Evolutionary conservation across 1,140 invertebrate genomes (phyloP), one percentile per base, ranked within the genome.

Genomic region (Heliothis subflexa): DNA sequence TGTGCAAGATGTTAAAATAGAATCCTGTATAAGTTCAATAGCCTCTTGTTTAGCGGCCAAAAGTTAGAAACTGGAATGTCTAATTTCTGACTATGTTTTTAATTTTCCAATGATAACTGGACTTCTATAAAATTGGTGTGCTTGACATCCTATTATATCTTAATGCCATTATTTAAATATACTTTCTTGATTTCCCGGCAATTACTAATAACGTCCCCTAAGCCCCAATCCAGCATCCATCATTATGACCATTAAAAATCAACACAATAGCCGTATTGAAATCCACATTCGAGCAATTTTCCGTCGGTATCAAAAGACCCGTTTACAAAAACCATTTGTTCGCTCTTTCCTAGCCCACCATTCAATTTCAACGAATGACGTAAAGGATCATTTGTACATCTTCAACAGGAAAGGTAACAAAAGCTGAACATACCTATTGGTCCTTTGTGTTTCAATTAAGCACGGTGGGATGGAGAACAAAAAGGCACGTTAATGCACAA

Each of bases 401-500:
- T 61, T 25, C 52, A 50, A 59, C n/a, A 50, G 45, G 25, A 64
- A 75, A 18, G 57, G 14, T 25, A 59, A 74, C 72, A 74, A 74
- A 28, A 74, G 66, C 47, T 70, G 72, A 61, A 74, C 72, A 52
- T 10, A 21, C 21, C 45, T 25, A 50, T 62, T 64, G 55, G 52
- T 25, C 54, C 25, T 80, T 76, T 70, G 28, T 76, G 28, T 49
- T 16, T 28, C 79, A 47, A 80, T 80, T 80, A 76, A 79, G 45
- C 33, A 71, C 57, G 73, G n/a, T 21, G 57, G 55, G 62, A 70
- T 72, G 49, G 55, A 80, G 62, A 70, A 40, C 33, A 68, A 75
- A 79, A 79, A 40, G 61, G 64, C 12, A n/a, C 5, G 71, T 59
- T 57, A 74, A 61, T 74, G 54, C 55, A 55, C 62, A 52, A 66